Base-by-base conservation (phyloP, 2,888 invertebrate species). In the Nesidiocoris tenuis region DNA sequence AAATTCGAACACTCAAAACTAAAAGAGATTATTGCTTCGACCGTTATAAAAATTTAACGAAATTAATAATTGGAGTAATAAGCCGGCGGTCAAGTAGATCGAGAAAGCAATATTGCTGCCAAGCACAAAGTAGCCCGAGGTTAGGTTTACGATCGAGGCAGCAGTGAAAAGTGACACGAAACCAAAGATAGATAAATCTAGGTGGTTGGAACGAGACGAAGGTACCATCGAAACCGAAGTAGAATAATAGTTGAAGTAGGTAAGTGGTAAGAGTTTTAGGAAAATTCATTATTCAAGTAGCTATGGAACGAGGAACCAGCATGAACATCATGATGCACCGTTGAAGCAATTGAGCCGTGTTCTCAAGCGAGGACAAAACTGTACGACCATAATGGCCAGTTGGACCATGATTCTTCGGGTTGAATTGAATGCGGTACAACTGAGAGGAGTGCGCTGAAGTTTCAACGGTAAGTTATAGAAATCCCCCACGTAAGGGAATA, bases 61-160 rank as follows among this genome's bases (percentile, higher is more conserved):
- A 12, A 39, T 7, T 39, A 39, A 3, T n/a, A n/a, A n/a, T n/a
- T n/a, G n/a, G n/a, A n/a, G n/a, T n/a, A n/a, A n/a, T n/a, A n/a
- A 39, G 12, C 5, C 39, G 12, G n/a, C n/a, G 59, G 19, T 59
- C 59, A n/a, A n/a, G n/a, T 3, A 59, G 17, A 59, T 9, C 59
- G 19, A 59, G 39, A 39, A 39, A 39, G 39, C 39, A 39, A 39
- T 39, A 7, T 39, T 39, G 12, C 39, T 12, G 39, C 12, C 39
- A 39, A 39, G 39, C 39, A 39, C 39, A 39, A 12, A 12, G 3
- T 39, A 39, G 39, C 39, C 39, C 39, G 39, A 59, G 19, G 2
- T 59, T 19, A 59, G 17, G 59, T 59, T 59, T 59, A 16, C 59
- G n/a, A 59, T 59, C 5, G 19, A n/a, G 59, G n/a, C 59, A 59